Percentiles rank a stretch among this genome's conserved stretches.
Conservation (phyloP, 1,140 invertebrate species). For the Brachionus angularis region DNA sequence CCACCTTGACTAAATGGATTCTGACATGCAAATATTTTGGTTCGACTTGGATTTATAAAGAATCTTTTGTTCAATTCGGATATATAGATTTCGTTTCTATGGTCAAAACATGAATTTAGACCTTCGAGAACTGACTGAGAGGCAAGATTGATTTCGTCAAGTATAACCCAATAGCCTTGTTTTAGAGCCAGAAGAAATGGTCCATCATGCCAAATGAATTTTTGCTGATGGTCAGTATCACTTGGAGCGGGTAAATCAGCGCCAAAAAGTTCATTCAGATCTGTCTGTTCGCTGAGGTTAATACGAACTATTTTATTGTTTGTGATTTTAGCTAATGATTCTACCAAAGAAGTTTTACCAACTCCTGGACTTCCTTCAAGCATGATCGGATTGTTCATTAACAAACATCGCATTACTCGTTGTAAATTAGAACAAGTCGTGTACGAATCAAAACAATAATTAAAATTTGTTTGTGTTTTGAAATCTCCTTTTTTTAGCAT, state of each 20-base stretch:
- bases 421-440: conserved; percentile 72
- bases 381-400: conserved; percentile 76
- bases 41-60: conserved; percentile 63
- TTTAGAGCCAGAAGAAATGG: conserved; percentile 86
- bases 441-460: conserved; percentile 11
- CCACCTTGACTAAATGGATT: conserved; percentile 96
- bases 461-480: background rate
- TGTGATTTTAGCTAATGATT: conserved; percentile 78
- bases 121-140: conserved; percentile 97
- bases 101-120: conserved; percentile 95
- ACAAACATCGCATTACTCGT: conserved; percentile 76
- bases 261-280: conserved; percentile 94
- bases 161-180: conserved; percentile 85
- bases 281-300: conserved; percentile 97
- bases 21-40: conserved; percentile 92
- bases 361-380: conserved; percentile 96
- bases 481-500: background rate
- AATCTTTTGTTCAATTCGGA: conserved; percentile 88
- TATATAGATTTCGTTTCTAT: conserved; percentile 89
- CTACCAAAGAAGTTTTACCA: conserved; percentile 90
- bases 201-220: conserved; percentile 90
- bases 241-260: conserved; percentile 84
- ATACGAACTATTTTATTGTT: conserved; percentile 79
- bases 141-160: conserved; percentile 96
- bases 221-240: background rate